Conservation (phyloP, 1,140 invertebrate genomes). For the Reticulitermes speratus region DNA sequence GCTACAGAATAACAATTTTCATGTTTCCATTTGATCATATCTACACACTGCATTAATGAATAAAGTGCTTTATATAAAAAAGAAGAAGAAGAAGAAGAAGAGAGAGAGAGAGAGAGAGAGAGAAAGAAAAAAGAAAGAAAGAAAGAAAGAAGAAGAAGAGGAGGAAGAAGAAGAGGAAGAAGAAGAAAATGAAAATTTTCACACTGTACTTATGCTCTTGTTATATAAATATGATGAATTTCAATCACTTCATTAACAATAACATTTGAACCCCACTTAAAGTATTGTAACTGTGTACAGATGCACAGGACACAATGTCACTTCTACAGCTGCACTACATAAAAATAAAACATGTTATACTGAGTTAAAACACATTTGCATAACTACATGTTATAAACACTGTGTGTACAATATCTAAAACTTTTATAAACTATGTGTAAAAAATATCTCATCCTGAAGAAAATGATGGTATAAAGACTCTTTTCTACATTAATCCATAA, state of each 20-base stretch:
- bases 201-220: neutral
- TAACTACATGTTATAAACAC: constrained; percentile 16
- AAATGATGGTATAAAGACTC: neutral
- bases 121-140: neutral
- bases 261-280: neutral
- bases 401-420: constrained; percentile 8
- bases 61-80: neutral
- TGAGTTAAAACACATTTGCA: neutral
- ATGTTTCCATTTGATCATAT: neutral
- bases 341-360: neutral
- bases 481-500: neutral
- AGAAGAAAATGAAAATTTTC: neutral
- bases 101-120: no score
- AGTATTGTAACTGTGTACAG: neutral
- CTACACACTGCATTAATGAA: neutral
- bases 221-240: constrained; percentile 13
- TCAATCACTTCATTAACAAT: constrained; percentile 14
- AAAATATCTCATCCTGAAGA: neutral
- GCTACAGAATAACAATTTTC: neutral
- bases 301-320: neutral
- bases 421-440: constrained; percentile 19
- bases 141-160: neutral
- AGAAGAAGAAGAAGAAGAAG: neutral
- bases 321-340: neutral
- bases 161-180: neutral